Evolutionary conservation across 92 coral and sea anemone species (phyloP).

Genomic region (Pocillopora grandis): DNA sequence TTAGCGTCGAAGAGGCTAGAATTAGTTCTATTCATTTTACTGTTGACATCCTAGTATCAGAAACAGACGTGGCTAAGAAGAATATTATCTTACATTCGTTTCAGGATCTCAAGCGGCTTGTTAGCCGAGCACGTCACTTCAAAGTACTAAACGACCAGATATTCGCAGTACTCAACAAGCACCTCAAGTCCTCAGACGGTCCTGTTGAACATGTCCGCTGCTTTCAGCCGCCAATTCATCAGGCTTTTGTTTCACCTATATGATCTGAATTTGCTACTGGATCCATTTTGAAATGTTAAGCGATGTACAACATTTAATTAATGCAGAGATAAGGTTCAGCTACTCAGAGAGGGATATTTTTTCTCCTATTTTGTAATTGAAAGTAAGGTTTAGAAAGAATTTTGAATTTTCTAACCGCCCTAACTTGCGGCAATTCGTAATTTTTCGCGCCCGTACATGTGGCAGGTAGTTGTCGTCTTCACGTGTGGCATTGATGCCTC

Average conservation of each 20-base stretch:
- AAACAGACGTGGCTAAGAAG: background rate
- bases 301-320: background rate
- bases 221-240: slow-evolving; percentile 97
- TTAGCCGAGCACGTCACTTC: slow-evolving; percentile 85
- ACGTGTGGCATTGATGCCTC: too few relatives aligned
- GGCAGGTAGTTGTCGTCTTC: too few relatives aligned
- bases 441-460: too few relatives aligned
- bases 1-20: too few relatives aligned
- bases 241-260: slow-evolving; percentile 87
- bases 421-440: too few relatives aligned
- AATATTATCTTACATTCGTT: background rate
- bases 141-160: slow-evolving; percentile 87
- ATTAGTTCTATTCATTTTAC: too few relatives aligned
- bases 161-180: slow-evolving; percentile 90
- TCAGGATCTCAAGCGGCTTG: slow-evolving; percentile 94
- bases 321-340: background rate
- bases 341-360: background rate
- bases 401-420: too few relatives aligned
- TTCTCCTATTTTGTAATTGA: too few relatives aligned
- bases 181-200: slow-evolving; percentile 90
- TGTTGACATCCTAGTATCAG: too few relatives aligned
- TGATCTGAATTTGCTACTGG: slow-evolving; percentile 1
- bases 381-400: too few relatives aligned
- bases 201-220: slow-evolving; percentile 98
- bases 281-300: background rate